Evolutionary conservation across 2,113 vertebrate species (phyloP), one percentile per base, ranked within the genome.

Genomic region (Tinamus guttatus): DNA sequence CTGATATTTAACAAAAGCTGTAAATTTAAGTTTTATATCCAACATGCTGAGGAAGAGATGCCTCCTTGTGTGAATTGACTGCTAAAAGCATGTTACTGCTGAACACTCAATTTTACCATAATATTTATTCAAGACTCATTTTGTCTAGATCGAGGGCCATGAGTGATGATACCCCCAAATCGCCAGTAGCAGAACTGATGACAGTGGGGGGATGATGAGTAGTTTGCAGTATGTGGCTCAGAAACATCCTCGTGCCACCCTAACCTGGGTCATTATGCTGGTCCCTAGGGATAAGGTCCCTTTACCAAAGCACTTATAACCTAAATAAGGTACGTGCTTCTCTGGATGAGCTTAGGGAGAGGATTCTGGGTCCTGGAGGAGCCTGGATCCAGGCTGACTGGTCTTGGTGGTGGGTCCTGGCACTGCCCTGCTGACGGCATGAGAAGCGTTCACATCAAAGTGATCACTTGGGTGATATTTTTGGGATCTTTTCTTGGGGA

Each of bases 1-100:
- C 87, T 80, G 85, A 81, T 91, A 2, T 93, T 94, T 89, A 93
- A 82, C 85, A 20, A 27, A 71, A 82, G 82, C 76, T 82, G 85
- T 85, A 95, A 95, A 94, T 94, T n/a, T 30, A 36, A 87, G 87
- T 79, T 82, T 95, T 93, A 34, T 62, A 85, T 52, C 81, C 79
- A 73, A 59, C 67, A 19, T 13, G 52, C 64, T 78, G 54, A 36
- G 84, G 52, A 87, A 58, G 67, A 51, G 58, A 68, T 41, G 38
- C 12, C 52, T 91, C 63, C 75, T 28, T 24, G 18, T 20, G 96
- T 81, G 87, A 87, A 27, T 0, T 8, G 94, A 51, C 60, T 92
- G 82, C 82, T 82, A 32, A n/a, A 79, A 82, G 90, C 82, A 87
- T 1, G 12, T 60, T 60, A 30, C 56, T 47, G 2, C 70, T 32